These are phyloP conservation scores for Mythimna pallens DNA, from an alignment of 2,888 invertebrate genomes.

Conservation along the genomic window DNA sequence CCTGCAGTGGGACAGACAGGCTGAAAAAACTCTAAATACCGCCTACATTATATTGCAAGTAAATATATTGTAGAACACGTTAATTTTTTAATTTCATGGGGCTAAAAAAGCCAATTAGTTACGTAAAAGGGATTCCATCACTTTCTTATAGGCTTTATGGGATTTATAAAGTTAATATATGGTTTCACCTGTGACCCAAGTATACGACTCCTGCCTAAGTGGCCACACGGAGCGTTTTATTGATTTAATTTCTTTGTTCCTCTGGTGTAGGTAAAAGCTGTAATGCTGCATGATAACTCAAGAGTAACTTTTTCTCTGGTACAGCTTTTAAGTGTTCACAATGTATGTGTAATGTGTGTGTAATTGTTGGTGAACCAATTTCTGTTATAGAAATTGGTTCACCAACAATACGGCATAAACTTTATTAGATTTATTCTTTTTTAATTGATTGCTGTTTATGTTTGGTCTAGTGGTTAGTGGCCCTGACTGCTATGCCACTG, in stretches of 20 bases:
- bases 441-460: no score
- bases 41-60: no score
- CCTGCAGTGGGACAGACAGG: no score
- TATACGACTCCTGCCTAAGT: conserved; percentile 36
- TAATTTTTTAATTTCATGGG: not conserved
- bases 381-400: no score
- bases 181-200: conserved; percentile 40
- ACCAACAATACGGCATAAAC: no score
- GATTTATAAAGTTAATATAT: conserved; percentile 26
- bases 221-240: conserved; percentile 38
- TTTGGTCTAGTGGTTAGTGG: no score
- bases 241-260: conserved; percentile 31
- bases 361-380: no score
- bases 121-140: not conserved
- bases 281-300: not conserved
- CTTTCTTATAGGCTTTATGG: conserved; percentile 6
- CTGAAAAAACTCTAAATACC: no score
- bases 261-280: conserved; percentile 3
- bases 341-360: no score
- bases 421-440: not conserved
- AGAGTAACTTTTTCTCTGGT: not conserved
- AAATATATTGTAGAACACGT: no score
- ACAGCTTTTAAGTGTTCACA: not conserved
- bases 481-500: no score
- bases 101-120: not conserved